phyloP scores from a whole-genome alignment of 2,797 vertebrate genomes.

The Paguma larvata region DNA sequence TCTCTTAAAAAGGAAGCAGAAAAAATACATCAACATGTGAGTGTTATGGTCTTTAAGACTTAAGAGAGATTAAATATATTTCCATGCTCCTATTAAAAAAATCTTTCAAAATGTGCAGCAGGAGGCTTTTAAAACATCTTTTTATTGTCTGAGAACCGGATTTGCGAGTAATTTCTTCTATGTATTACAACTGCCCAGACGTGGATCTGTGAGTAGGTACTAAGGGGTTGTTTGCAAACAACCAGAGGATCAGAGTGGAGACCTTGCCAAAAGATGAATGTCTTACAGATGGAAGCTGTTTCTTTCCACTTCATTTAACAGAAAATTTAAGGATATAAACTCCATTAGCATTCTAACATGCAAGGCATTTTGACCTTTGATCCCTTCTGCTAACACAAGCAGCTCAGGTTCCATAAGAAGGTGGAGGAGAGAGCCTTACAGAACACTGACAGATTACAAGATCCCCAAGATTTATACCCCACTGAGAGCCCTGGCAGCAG shows the following conservation, averaged over 20 bases:
- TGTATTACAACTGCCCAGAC: conserved; percentile 51
- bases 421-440: not conserved
- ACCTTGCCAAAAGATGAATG: conserved; percentile 72
- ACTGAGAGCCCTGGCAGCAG: not conserved
- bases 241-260: conserved; percentile 45
- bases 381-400: conserved; percentile 57
- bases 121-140: conserved; percentile 68
- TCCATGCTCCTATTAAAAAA: conserved; percentile 74
- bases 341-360: conserved; percentile 60
- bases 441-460: not conserved
- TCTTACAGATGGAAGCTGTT: conserved; percentile 79
- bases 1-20: conserved; percentile 88
- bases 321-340: conserved; percentile 78
- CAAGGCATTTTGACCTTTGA: conserved; percentile 53
- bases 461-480: not conserved
- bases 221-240: conserved; percentile 77
- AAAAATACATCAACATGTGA: conserved; percentile 82
- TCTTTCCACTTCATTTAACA: conserved; percentile 77
- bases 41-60: conserved; percentile 72
- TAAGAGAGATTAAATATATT: conserved; percentile 75
- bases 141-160: conserved; percentile 72
- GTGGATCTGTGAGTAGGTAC: conserved; percentile 48
- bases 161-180: conserved; percentile 71
- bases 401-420: conserved; percentile 19
- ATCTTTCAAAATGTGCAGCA: conserved; percentile 72